Evolutionary conservation across 2,888 invertebrate genomes (phyloP).

Genomic region (Cataglyphis cursor): DNA sequence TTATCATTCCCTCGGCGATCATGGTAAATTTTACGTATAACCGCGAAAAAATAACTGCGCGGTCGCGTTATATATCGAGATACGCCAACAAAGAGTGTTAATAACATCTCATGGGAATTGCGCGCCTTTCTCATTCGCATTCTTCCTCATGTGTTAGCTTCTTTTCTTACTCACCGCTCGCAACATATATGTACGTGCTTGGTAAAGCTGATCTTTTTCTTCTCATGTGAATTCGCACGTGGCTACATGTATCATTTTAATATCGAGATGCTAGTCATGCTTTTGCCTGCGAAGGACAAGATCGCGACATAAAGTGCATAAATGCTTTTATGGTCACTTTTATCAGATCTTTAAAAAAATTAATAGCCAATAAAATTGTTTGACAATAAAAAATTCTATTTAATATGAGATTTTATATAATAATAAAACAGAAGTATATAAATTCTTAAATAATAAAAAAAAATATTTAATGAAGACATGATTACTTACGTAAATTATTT

Average conservation of each 20-base stretch:
- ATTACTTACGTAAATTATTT: constrained; percentile 1
- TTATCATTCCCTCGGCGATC: constrained; percentile 13
- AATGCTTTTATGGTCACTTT: not conserved
- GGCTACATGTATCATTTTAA: not conserved
- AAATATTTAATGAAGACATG: not conserved
- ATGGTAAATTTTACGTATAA: constrained; percentile 27
- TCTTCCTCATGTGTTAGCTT: constrained; percentile 3
- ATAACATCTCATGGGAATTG: not conserved
- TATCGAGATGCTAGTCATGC: constrained; percentile 26
- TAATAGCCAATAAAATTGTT: not conserved
- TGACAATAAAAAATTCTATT: not conserved
- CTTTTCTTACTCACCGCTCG: constrained; percentile 16
- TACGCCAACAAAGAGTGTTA: constrained; percentile 25
- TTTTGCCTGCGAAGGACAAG: constrained; percentile 16
- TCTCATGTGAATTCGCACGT: constrained; percentile 35
- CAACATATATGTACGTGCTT: not conserved
- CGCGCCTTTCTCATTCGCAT: constrained; percentile 40
- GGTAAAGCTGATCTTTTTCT: constrained; percentile 2
- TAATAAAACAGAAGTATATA: not conserved
- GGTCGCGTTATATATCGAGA: not conserved
- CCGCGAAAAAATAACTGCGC: not conserved
- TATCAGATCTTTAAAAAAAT: not conserved
- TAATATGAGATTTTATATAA: not conserved
- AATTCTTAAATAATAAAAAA: not conserved
- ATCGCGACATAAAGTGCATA: not conserved